Evolutionary conservation across 2,797 vertebrate genomes (phyloP), one percentile per base, ranked within the genome.

Genomic region (Capromys pilorides): DNA sequence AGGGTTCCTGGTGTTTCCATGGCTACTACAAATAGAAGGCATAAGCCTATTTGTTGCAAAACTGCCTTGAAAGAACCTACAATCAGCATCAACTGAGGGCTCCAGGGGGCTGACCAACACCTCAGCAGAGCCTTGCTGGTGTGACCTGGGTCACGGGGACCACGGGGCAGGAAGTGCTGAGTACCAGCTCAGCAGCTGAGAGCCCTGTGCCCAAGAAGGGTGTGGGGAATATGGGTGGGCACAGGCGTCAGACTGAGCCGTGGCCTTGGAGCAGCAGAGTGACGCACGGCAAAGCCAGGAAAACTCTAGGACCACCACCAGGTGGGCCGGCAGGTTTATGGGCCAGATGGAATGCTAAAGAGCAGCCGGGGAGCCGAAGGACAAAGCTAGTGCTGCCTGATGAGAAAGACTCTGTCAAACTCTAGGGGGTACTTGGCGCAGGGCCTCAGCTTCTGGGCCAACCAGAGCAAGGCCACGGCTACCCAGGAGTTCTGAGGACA

Each of bases 1-100:
- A 69, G 95, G 81, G 96, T 98, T 98, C 98, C 98, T 98, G 93
- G 97, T 87, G 98, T 98, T 98, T 97, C 99, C 98, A 99, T 98
- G 98, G 98, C 87, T 96, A 99, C 98, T 49, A 94, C 98, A 98
- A 97, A 98, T 96, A 97, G 96, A 96, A 98, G 71, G 97, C 96
- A 92, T 89, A 97, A 98, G 97, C 93, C 97, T 96, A 97, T 97
- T 97, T 97, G 98, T 97, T 97, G 97, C 97, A 96, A 97, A 98
- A 97, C 95, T 90, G 95, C 96, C 97, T 86, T 88, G 94, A 90
- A 98, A 96, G 93, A 88, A 96, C 62, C 81, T 81, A 96, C 69
- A 41, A 88, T 21, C 64, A 26, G 90, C 49, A 3, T 69, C 0
- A 6, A 33, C 49, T 0, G 16, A 67, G 75, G 61, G 21, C 51